Evolutionary conservation across 1,140 invertebrate genomes (phyloP), one percentile per base, ranked within the genome.

Genomic region (Chelonus insularis): DNA sequence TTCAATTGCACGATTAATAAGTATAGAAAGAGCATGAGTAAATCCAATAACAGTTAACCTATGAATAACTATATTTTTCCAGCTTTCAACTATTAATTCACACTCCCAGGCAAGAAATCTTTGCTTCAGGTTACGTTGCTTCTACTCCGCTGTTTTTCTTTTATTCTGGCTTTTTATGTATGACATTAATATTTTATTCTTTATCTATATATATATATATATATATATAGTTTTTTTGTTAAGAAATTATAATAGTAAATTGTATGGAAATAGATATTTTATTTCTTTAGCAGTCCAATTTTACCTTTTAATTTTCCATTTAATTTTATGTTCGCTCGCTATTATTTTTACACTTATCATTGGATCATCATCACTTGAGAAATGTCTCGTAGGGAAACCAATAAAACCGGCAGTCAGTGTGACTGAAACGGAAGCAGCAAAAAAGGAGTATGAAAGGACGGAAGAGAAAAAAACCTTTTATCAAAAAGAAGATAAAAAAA

Each of bases 391-490:
- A 78, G 74, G 74, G 58, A 77, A 77, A 59, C 64, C 68, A 59
- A 67, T 60, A 56, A 74, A 86, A 36, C 81, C 84, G 47, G 78
- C 84, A 65, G 86, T 87, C 65, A 85, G n/a, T 8, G 23, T 16
- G 16, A 16, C 36, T 14, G n/a, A 21, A 37, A 66, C 47, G 18
- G 14, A 32, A 6, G 66, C 64, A 54, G 68, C 18, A 58, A 63
- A 63, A 39, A 69, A 69, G 68, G 68, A 70, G 50, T 63, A 50
- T 4, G 69, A 67, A n/a, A 64, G 57, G 32, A 11, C 41, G 47
- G 76, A 71, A 60, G 74, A 78, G 59, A 65, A 65, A 12, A 43
- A 55, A 1, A 18, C 18, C 6, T 67, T 59, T 56, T 60, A 63
- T 50, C 29, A 21, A 45, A 52, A 51, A 45, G 61, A 62, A 12